Evolutionary conservation across 2,797 vertebrate genomes (phyloP).

Genomic region (Squalus acanthias): DNA sequence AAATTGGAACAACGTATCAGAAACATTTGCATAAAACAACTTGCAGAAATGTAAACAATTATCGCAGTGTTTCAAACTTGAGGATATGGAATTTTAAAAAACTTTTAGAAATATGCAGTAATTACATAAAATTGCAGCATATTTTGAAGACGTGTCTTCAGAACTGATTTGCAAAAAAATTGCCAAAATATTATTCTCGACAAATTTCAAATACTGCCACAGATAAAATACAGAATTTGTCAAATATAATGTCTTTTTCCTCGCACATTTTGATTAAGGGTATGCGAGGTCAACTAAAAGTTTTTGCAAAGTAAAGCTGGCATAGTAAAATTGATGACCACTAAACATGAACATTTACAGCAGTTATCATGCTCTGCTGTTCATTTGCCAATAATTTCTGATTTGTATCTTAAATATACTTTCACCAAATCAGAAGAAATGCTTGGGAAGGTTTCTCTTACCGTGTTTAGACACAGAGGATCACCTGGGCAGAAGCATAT

Average conservation of each 20-base stretch:
- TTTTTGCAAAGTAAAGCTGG: background rate
- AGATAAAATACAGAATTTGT: no score
- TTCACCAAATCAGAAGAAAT: background rate
- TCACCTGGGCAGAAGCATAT: background rate
- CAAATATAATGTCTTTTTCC: background rate
- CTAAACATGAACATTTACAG: background rate
- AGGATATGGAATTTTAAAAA: no score
- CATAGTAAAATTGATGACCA: background rate
- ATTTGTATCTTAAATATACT: background rate
- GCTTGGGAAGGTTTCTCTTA: background rate
- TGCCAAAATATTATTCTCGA: no score
- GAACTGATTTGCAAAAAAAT: no score
- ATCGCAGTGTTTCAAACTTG: no score
- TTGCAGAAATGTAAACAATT: no score
- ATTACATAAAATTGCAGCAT: no score
- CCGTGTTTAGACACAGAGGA: background rate
- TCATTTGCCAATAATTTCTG: background rate
- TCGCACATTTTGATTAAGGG: background rate
- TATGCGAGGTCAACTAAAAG: background rate
- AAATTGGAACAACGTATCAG: no score
- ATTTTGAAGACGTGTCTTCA: no score
- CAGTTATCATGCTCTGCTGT: background rate
- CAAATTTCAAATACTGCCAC: no score
- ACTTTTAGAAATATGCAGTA: no score
- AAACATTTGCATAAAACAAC: no score